phyloP scores from a whole-genome alignment of 2,888 invertebrate genomes.

The Callimorpha dominula region DNA sequence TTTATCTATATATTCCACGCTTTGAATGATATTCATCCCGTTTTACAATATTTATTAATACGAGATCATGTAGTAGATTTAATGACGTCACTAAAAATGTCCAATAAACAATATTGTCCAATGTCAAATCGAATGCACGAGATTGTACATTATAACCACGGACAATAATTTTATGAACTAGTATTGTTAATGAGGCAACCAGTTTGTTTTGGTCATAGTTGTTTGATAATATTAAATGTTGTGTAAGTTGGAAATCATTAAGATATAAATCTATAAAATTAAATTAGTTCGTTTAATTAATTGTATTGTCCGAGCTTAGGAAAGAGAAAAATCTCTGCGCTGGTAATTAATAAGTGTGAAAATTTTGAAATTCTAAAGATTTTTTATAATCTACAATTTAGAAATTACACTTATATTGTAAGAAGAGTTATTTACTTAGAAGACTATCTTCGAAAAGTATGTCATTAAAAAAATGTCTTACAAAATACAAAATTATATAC shows the following conservation, averaged over 20 bases:
- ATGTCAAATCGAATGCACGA: neutral
- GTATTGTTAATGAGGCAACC: neutral
- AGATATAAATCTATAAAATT: conserved; percentile 6
- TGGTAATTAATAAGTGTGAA: neutral
- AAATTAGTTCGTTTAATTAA: conserved; percentile 7
- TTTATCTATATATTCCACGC: no score
- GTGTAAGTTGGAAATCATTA: neutral
- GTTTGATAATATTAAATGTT: neutral
- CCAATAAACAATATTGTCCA: neutral
- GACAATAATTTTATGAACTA: conserved; percentile 1
- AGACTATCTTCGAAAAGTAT: neutral
- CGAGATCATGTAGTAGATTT: neutral
- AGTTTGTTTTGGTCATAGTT: neutral
- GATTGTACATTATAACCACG: neutral
- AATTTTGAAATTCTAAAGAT: conserved; percentile 17
- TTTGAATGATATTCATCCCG: no score
- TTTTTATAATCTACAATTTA: conserved; percentile 7
- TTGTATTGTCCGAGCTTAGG: conserved; percentile 12
- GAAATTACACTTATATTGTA: conserved; percentile 11
- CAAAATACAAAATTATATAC: no score
- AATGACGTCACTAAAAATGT: neutral
- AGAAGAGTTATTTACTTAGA: neutral
- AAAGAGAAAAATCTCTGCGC: neutral
- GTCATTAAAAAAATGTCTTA: no score
- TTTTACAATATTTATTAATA: no score